Conservation (phyloP, 2,888 invertebrate species). For the Galerucella calmariensis region DNA sequence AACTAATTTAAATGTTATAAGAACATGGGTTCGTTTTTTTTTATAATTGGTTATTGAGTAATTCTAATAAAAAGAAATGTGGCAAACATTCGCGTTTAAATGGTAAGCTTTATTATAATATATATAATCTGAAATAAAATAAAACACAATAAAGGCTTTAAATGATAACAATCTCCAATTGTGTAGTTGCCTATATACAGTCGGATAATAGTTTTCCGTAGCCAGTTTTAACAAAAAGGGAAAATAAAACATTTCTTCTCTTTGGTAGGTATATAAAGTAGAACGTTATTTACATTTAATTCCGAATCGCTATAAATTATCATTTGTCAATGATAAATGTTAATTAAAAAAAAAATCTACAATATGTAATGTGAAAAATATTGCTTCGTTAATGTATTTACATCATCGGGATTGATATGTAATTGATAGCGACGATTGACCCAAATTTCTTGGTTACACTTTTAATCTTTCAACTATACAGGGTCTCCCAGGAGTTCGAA, state of each 20-base stretch:
- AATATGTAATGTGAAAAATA: background rate
- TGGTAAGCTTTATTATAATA: no score
- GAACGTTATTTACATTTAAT: background rate
- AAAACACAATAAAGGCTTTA: background rate
- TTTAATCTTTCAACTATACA: no score
- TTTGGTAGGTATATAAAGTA: background rate
- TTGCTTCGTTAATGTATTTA: background rate
- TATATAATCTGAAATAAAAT: background rate
- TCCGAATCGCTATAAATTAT: background rate
- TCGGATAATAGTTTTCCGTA: background rate
- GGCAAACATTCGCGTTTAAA: no score
- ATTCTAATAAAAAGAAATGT: no score
- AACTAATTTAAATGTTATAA: no score
- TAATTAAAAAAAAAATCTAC: background rate
- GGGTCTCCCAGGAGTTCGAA: no score
- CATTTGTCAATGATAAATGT: background rate
- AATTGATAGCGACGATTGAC: background rate
- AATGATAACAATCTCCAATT: background rate
- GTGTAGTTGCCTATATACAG: background rate
- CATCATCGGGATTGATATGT: background rate
- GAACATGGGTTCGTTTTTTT: no score
- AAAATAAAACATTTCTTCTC: background rate
- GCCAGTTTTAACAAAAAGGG: background rate
- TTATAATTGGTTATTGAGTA: no score
- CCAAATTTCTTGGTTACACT: no score